Base-by-base conservation (phyloP, 1,140 invertebrate species). In the Coelopa frigida region DNA sequence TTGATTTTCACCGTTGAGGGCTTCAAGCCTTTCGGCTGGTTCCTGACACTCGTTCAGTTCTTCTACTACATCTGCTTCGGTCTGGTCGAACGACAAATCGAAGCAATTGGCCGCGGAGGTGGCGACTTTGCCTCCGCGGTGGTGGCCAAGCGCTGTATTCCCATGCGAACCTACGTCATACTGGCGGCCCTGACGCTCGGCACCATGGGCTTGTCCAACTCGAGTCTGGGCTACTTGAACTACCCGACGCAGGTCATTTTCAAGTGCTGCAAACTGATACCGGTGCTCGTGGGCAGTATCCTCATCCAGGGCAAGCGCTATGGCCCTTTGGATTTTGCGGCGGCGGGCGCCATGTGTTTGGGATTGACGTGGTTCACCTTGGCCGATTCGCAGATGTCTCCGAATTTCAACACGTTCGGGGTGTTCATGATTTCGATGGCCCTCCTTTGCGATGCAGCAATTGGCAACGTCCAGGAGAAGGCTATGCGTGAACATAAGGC, bases 391-490 rank as follows among this genome's bases (percentile, higher is more conserved):
- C 79, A 86, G 68, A 78, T 94, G 8, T 89, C 85, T 18, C 92
- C 92, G 18, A 88, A 85, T 56, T 97, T 95, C 65, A 82, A 92
- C 72, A 59, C 81, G 1, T 70, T 83, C 32, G 88, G 93, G 37
- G 82, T 97, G 4, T 58, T 85, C 5, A 84, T 97, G 74, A 96
- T 98, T 73, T 86, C 75, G 36, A 78, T 77, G 51, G 93, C 94
- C 1, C 70, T 98, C 27, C 67, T 93, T 8, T 94, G 91, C 60
- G 94, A 98, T 76, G 93, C 93, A 2, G 77, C 86, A 22, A 96
- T 97, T 57, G 93, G 93, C 29, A 98, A 98, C 76, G 84, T 96
- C 3, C 93, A 97, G 74, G 94, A 97, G 68, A 94, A 95, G 72
- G 82, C 83, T 0, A 91, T 97, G 83, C 89, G 89, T 58, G 78